Percentiles rank a stretch among this genome's conserved stretches.
Evolutionary conservation across 2,797 vertebrate genomes (phyloP).

Genomic region (Acipenser transmontanus): DNA sequence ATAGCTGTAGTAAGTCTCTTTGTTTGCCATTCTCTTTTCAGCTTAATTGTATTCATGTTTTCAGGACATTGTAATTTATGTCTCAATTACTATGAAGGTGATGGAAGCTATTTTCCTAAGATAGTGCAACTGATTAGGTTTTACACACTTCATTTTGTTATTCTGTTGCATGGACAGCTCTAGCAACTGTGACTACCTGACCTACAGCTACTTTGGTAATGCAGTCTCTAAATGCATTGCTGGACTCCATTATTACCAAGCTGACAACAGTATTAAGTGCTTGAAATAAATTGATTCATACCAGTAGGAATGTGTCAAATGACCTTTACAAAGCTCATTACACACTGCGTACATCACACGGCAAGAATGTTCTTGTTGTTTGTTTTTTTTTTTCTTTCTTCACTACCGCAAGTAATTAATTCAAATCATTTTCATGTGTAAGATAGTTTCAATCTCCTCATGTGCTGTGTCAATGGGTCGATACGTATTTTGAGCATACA

Average conservation of each 20-base stretch:
- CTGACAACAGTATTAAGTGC: conserved; percentile 59
- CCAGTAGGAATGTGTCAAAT: conserved; percentile 65
- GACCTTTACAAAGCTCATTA: conserved; percentile 65
- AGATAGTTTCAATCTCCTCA: conserved; percentile 49
- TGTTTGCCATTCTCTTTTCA: conserved; percentile 47
- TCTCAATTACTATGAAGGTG: conserved; percentile 60
- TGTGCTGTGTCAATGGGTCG: conserved; percentile 55
- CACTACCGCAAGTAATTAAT: conserved; percentile 51
- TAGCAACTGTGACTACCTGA: conserved; percentile 40
- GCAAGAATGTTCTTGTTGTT: conserved; percentile 56
- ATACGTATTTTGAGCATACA: conserved; percentile 56
- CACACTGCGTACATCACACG: conserved; percentile 48
- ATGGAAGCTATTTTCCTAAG: conserved; percentile 55
- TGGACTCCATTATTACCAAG: conserved; percentile 41
- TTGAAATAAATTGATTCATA: conserved; percentile 66
- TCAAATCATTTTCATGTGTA: conserved; percentile 62
- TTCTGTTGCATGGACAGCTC: conserved; percentile 44
- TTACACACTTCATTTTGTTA: conserved; percentile 53
- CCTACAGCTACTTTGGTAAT: conserved; percentile 46
- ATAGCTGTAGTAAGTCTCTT: conserved; percentile 35
- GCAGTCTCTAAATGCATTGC: conserved; percentile 43
- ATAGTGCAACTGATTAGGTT: conserved; percentile 54
- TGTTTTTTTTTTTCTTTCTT: conserved; percentile 37
- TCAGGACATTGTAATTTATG: conserved; percentile 57
- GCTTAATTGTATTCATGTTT: conserved; percentile 53